Conservation (phyloP, 2,113 vertebrate species). For the Atrichornis clamosus region DNA sequence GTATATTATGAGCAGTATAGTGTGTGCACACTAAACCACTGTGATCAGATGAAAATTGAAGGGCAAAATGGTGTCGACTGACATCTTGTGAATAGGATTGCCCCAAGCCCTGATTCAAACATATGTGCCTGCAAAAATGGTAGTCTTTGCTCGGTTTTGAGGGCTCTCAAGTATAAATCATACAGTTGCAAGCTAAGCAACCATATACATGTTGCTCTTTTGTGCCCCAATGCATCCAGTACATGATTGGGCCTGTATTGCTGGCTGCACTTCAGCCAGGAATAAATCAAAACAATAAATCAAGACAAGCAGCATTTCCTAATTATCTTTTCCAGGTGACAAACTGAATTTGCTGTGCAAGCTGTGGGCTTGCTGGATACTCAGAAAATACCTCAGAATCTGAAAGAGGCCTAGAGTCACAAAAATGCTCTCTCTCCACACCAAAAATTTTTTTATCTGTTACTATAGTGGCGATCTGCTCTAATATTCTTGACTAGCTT, state of each 20-base stretch:
- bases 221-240: neutral
- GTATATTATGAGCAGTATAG: neutral
- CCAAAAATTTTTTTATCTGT: neutral
- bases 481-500: neutral
- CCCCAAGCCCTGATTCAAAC: neutral
- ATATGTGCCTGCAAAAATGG: neutral
- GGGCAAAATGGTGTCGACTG: neutral
- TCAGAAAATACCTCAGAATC: neutral
- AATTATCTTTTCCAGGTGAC: neutral
- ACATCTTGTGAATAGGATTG: neutral
- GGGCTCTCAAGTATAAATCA: neutral
- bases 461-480: neutral
- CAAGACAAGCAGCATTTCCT: neutral
- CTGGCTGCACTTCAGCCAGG: neutral
- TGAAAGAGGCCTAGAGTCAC: neutral
- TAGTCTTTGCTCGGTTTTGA: rapidly evolving
- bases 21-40: neutral
- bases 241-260: neutral
- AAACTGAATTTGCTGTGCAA: neutral
- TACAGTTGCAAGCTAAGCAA: neutral
- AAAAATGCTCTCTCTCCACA: neutral
- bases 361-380: neutral
- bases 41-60: neutral
- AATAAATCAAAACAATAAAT: neutral
- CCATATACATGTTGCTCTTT: neutral